Base-by-base conservation (phyloP, 1,140 invertebrate genomes). In the Bathynomus jamesi region DNA sequence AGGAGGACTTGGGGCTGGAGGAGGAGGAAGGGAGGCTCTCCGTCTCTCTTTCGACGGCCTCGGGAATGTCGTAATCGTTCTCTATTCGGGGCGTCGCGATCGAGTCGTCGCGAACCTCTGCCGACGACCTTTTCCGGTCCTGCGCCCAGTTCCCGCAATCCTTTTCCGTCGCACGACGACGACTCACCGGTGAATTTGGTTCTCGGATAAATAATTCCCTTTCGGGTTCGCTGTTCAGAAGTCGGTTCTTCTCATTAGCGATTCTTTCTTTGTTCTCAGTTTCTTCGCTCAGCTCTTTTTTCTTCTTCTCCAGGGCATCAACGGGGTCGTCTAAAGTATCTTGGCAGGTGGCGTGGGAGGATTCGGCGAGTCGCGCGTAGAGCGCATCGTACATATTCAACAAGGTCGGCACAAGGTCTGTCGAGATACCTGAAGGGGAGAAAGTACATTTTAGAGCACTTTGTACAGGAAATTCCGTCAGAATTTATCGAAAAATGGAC, bases 371-470 rank as follows among this genome's bases (percentile, higher is more conserved):
- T 40, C 80, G 74, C 60, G 85, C 85, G 46, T 86, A 85, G 62
- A 87, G 80, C 77, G 86, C 84, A 82, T 89, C 88, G 82, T 88
- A 89, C 83, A 89, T 88, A 60, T 84, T 85, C 78, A 89, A 80
- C 60, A 89, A 79, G 65, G 87, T 86, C 25, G 87, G 86, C 69
- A 88, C 86, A 80, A 89, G 82, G 78, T 89, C 88, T 70, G 82
- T 80, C 13, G 87, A 87, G 67, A 86, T 86, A 73, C 84, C 86
- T 82, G 84, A 79, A 78, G 85, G 82, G 85, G 79, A 70, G 82
- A 78, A 78, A 65, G 77, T n/a, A n/a, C n/a, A 60, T 60, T 4
- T 60, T n/a, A n/a, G 25, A 4, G 2, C 25, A n/a, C n/a, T 60
- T 4, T 60, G 25, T 60, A 5, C 25, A 60, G 3, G 5, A n/a